Evolutionary conservation across 37 sponge, comb jelly and placozoan genomes (phyloP).

Genomic region (Chondrosia reniformis): DNA sequence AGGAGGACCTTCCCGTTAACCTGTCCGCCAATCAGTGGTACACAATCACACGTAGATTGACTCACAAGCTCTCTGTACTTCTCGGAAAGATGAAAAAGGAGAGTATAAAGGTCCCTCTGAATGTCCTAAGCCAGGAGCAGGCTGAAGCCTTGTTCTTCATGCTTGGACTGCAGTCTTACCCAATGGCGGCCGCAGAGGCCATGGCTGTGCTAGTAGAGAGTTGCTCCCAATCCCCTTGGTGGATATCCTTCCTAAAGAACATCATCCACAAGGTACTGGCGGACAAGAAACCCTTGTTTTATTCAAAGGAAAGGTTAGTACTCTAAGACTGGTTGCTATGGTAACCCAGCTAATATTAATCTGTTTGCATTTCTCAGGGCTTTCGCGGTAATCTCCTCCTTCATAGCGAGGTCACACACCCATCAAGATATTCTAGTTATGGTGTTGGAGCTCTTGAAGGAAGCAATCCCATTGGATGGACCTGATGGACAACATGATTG

Average conservation of each 20-base stretch:
- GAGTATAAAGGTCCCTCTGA: not conserved
- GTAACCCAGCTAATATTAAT: too few species aligned
- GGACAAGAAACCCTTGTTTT: constrained; percentile 5
- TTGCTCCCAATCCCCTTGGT: not conserved
- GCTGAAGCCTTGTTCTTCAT: constrained; percentile 8
- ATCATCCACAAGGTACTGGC: not conserved
- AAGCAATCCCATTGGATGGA: too few species aligned
- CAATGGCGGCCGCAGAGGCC: not conserved
- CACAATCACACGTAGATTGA: not conserved
- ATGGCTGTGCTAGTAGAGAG: constrained; percentile 11
- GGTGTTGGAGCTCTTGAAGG: too few species aligned
- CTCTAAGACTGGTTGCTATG: too few species aligned
- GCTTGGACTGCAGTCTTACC: constrained; percentile 18
- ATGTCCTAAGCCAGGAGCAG: not conserved
- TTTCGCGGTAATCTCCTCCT: not conserved
- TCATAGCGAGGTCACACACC: not conserved
- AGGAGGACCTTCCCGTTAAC: too few species aligned
- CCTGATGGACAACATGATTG: too few species aligned
- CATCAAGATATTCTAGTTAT: too few species aligned
- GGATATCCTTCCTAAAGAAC: not conserved
- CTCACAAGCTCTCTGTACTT: not conserved
- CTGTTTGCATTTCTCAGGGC: too few species aligned
- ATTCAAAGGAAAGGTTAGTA: constrained; percentile 2
- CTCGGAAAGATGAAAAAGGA: not conserved
- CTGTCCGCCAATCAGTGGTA: constrained; percentile 3